Base-by-base conservation (phyloP, 2,797 vertebrate genomes). In the Coreius guichenoti region DNA sequence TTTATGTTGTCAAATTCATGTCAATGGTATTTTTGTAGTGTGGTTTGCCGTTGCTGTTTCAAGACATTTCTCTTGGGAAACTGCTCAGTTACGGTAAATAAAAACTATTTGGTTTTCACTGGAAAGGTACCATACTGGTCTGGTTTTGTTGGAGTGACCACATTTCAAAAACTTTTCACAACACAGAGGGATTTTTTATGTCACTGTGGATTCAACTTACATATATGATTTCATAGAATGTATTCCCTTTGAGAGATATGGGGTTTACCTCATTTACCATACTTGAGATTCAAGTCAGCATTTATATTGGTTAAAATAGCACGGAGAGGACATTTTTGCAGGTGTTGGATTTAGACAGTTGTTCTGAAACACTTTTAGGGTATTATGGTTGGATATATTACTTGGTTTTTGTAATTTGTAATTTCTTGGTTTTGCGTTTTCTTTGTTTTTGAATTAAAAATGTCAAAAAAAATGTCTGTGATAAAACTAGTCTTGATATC, bases 1-100 rank as follows among this genome's bases (percentile, higher is more conserved):
- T 78, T 31, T 11, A 47, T 43, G 68, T 29, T 75, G 39, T 80
- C 36, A 86, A 36, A 80, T 16, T 26, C 75, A 17, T 36, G 45
- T 23, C n/a, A 58, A n/a, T 83, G 31, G 26, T 72, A 84, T 77
- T 72, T 80, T 74, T 68, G 70, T 26, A 49, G 58, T 58, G 73
- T 36, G 82, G 78, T 81, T 88, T 86, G 45, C 49, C 19, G 73
- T 61, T 36, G 54, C 54, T 1, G 11, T 78, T 75, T 86, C 26
- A 39, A 16, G 16, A 74, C 45, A 36, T 75, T 39, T 70, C 29
- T 81, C 61, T 65, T 26, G 45, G 69, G 70, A 63, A 80, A 51
- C 36, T 17, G 58, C 78, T 58, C 23, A 63, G 77, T 75, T 83
- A 56, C 29, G 3, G 68, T 75, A 80, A 83, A 86, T 69, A 49